Evolutionary conservation across 2,888 invertebrate species (phyloP), one percentile per base, ranked within the genome.

Genomic region (Myopa tessellatipennis): DNA sequence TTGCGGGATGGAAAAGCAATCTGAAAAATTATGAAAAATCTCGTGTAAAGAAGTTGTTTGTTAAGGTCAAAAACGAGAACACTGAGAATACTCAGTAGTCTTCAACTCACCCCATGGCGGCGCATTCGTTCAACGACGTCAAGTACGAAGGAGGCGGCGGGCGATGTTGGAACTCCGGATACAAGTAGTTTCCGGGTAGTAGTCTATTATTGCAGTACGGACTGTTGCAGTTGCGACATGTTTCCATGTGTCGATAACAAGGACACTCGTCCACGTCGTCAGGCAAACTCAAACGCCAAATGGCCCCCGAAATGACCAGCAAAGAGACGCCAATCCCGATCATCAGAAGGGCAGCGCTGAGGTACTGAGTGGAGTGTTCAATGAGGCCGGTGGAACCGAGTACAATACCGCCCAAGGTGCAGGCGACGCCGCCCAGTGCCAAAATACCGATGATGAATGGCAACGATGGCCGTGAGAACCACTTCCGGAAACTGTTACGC

Each of bases 71-170:
- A 65, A 34, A 36, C 4, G 14, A 14, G 16, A 81, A 83, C 26
- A 26, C 26, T 26, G 26, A 26, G 26, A 26, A 26, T 26, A 26
- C 26, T 26, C 26, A 74, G 80, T 36, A 63, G 69, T 67, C 16
- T 36, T 58, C 1, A 67, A 80, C 82, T 81, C 78, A 91, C 91
- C 91, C 91, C 87, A 96, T 92, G 85, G 97, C 92, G 85, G 97
- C 92, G 90, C 97, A 98, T 88, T 98, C 98, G 89, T 98, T 97
- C 95, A 98, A 95, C 80, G 97, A 96, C 4, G 98, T 97, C 90
- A 97, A 95, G 89, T 98, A 98, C 80, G 97, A 96, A 40, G 98
- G 98, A 65, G 98, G 98, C 60, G 98, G 98, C 40, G 97, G 96
- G 83, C 98, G 92, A 90, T 96, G 97, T 88, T 97, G 97, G 88